Conservation (phyloP, 2,888 invertebrate genomes). For the Aphidoletes aphidimyza region DNA sequence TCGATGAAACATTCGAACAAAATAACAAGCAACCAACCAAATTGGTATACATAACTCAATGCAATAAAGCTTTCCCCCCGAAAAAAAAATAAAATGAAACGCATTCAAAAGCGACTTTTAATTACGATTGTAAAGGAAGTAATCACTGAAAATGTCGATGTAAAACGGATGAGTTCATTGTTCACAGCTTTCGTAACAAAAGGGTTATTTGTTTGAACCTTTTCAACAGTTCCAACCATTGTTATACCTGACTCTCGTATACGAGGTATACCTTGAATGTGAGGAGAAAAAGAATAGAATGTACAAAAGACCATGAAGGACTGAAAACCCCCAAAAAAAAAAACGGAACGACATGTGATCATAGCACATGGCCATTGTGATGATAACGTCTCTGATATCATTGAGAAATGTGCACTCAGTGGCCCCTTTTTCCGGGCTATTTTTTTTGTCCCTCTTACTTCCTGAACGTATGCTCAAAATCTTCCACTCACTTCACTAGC, state of each 20-base stretch:
- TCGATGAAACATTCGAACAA: too few relatives aligned
- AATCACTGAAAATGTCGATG: constrained; percentile 32
- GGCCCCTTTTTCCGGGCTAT: not conserved
- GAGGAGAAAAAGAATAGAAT: not conserved
- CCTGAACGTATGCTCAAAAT: too few relatives aligned
- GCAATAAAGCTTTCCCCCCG: not conserved
- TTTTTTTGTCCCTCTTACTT: not conserved
- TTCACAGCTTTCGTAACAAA: constrained; percentile 48
- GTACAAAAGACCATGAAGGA: not conserved
- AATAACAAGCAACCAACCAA: too few relatives aligned
- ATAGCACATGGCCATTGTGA: constrained; percentile 18
- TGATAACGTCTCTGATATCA: not conserved
- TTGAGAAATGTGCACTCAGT: constrained; percentile 25
- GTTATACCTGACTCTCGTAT: not conserved
- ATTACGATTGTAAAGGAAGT: constrained; percentile 26
- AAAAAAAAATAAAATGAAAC: not conserved
- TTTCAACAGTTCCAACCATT: constrained; percentile 15
- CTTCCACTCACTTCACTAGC: not conserved
- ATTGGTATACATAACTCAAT: not conserved
- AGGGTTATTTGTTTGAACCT: constrained; percentile 49
- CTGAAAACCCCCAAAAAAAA: not conserved
- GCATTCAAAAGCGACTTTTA: constrained; percentile 4
- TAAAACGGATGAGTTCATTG: constrained; percentile 34
- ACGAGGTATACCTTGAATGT: not conserved
- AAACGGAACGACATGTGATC: not conserved